These are phyloP conservation scores for Phyllotreta cruciferae DNA, from an alignment of 2,888 invertebrate genomes.

Conservation along the genomic window DNA sequence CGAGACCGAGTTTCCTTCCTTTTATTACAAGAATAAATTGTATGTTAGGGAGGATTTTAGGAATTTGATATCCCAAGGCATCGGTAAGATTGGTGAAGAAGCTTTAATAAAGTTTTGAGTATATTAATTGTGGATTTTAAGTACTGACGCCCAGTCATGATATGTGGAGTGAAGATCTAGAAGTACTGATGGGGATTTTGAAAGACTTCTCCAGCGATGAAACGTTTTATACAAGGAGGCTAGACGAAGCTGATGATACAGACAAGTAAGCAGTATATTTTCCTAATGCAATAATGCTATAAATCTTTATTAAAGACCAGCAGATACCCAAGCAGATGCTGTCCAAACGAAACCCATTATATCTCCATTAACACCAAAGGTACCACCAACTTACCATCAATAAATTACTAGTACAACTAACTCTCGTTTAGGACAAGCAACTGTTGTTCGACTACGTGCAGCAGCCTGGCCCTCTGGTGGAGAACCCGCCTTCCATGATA, in stretches of 20 bases:
- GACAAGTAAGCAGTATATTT: background rate
- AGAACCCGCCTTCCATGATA: too few relatives aligned
- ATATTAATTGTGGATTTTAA: background rate
- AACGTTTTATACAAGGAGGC: background rate
- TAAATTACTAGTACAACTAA: too few relatives aligned
- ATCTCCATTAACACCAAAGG: too few relatives aligned
- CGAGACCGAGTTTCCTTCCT: slow-evolving; percentile 48
- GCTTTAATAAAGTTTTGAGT: background rate
- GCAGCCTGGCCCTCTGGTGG: too few relatives aligned
- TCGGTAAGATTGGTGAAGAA: slow-evolving; percentile 24
- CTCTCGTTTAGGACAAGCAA: too few relatives aligned
- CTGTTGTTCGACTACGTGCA: too few relatives aligned
- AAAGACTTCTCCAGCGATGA: slow-evolving; percentile 20
- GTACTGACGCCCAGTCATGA: slow-evolving; percentile 44
- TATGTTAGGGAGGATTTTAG: slow-evolving; percentile 58
- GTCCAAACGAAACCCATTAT: too few relatives aligned
- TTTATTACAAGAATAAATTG: slow-evolving; percentile 52
- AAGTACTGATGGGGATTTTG: slow-evolving; percentile 44
- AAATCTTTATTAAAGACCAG: too few relatives aligned
- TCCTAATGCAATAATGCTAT: too few relatives aligned
- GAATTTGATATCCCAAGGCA: slow-evolving; percentile 52
- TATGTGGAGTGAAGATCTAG: slow-evolving; percentile 55
- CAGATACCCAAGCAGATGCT: too few relatives aligned
- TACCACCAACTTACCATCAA: too few relatives aligned
- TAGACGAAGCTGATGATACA: background rate